Base-by-base conservation (phyloP, 2,888 invertebrate species). In the Morinoia aosen region DNA sequence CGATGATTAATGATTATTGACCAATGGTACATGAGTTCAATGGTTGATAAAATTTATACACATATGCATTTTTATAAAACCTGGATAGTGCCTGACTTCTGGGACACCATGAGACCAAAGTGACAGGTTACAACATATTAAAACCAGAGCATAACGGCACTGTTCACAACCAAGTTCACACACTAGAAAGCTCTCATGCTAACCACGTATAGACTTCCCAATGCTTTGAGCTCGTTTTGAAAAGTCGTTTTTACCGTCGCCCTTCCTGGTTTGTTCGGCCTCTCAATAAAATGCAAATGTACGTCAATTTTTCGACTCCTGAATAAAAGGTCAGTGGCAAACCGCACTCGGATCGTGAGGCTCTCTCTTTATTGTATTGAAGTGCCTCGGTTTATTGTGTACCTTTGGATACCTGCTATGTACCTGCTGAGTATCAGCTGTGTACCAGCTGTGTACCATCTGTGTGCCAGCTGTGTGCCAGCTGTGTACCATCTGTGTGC, bases 231-330 rank as follows among this genome's bases (percentile, higher is more conserved):
- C 76, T 76, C 33, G 33, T 19, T 76, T 33, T 76, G 76, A 76
- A 33, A 25, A 90, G 14, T 14, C 90, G 0, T 90, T 48, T 90
- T 90, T 40, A 25, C 40, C 90, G 40, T 10, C 90, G 12, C 25
- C 1, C 40, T 90, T 40, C 90, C 14, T 14, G 40, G 48, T 40
- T 48, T 48, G 90, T 14, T 48, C 11, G 40, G 39, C 11, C 90
- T 90, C 40, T 90, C 90, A 90, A 90, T 90, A 90, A 90, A 90
- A 90, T 90, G 90, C 90, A 90, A 90, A 90, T 90, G 19, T 33
- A 48, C 90, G 48, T 10, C 90, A 90, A 90, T 90, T 48, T 90
- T 90, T 48, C 25, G 90, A 40, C 90, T 39, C 90, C 48, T 39
- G 90, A 90, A 19, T 90, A 48, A 40, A 90, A 33, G 76, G 33